Conservation (phyloP, 2,113 vertebrate genomes). For the Cyanocitta stelleri region DNA sequence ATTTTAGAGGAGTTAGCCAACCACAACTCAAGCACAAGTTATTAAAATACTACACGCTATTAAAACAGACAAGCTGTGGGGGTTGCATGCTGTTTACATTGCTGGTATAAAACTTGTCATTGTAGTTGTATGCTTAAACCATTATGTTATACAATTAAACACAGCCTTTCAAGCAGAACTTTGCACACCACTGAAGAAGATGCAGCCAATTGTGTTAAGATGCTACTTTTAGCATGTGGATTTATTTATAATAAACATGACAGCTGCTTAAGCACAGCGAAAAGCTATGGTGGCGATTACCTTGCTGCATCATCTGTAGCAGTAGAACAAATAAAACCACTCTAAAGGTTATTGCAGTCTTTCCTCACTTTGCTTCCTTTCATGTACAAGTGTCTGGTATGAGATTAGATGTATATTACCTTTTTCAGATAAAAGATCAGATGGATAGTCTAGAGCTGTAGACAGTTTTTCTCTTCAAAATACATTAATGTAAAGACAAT, state of each 20-base stretch:
- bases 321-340: conserved; percentile 9
- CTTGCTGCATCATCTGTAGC: not conserved
- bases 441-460: not conserved
- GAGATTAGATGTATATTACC: not conserved
- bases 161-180: not conserved
- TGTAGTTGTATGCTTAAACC: not conserved
- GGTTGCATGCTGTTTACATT: not conserved
- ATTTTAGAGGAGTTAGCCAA: not conserved
- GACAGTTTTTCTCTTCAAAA: not conserved
- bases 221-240: not conserved
- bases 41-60: not conserved
- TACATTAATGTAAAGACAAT: not conserved
- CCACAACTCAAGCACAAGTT: not conserved
- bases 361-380: not conserved
- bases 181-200: not conserved
- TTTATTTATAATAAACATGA: not conserved
- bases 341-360: not conserved
- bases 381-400: not conserved
- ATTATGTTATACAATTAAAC: not conserved
- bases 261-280: not conserved
- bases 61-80: not conserved
- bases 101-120: not conserved
- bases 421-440: not conserved
- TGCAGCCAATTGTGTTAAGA: not conserved
- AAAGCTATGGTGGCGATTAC: not conserved